These are phyloP conservation scores for Forbesichthys agassizii DNA, from an alignment of 2,113 vertebrate genomes.

Conservation along the genomic window DNA sequence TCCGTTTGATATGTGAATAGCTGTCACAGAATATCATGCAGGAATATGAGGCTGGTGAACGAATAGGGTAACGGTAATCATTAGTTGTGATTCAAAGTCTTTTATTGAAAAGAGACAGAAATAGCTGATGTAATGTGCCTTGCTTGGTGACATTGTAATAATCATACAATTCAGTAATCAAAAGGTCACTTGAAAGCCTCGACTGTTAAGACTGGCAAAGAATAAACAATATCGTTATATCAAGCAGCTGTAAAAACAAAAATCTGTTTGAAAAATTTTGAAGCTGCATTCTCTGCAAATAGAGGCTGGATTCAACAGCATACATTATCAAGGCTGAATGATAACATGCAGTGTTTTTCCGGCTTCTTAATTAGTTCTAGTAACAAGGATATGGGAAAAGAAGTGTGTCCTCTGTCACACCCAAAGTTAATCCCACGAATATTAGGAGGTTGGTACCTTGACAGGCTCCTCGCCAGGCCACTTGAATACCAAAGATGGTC, in stretches of 20 bases:
- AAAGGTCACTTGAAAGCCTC: too few relatives aligned
- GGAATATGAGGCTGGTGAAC: too few relatives aligned
- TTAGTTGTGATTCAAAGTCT: too few relatives aligned
- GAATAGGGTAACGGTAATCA: too few relatives aligned
- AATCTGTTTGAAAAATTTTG: conserved; percentile 52
- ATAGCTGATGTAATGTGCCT: too few relatives aligned
- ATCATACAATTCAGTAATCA: too few relatives aligned
- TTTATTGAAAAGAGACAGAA: too few relatives aligned
- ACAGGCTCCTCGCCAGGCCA: conserved; percentile 51
- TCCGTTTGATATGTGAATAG: too few relatives aligned
- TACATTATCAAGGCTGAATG: conserved; percentile 39
- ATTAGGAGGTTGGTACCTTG: conserved; percentile 42
- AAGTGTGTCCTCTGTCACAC: conserved; percentile 57
- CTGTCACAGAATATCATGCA: too few relatives aligned
- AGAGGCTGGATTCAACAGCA: conserved; percentile 44
- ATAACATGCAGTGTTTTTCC: conserved; percentile 24
- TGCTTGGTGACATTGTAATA: too few relatives aligned
- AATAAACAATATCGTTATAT: conserved; percentile 53
- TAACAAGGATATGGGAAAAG: conserved; percentile 49
- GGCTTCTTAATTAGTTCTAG: conserved; percentile 62
- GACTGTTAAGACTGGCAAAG: conserved; percentile 22
- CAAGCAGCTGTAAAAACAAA: conserved; percentile 32
- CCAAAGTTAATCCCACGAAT: conserved; percentile 52
- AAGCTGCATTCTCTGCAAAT: conserved; percentile 38
- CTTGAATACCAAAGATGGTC: conserved; percentile 37